phyloP scores from a whole-genome alignment of 2,113 vertebrate species.

The Phyllostomus hastatus region DNA sequence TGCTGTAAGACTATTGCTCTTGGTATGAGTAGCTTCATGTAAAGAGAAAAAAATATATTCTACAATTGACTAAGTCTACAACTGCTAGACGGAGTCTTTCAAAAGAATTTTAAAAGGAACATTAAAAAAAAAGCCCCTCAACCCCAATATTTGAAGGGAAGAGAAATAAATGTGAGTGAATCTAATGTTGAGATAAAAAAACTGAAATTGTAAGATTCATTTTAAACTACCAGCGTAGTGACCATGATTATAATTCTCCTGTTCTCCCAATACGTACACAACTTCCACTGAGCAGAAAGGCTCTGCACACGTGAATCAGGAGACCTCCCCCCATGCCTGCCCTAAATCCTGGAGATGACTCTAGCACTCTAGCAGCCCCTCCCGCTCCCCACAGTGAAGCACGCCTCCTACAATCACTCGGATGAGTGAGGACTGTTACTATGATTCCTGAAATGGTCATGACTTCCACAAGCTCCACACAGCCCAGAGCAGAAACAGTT shows the following conservation, averaged over 20 bases:
- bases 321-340: neutral
- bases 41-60: slow-evolving; percentile 66
- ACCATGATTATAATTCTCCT: neutral
- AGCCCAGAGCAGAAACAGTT: neutral
- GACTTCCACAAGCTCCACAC: neutral
- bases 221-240: slow-evolving; percentile 28
- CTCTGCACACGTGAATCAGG: neutral
- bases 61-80: slow-evolving; percentile 58
- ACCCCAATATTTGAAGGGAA: slow-evolving; percentile 57
- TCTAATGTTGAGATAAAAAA: slow-evolving; percentile 26
- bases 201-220: slow-evolving; percentile 31
- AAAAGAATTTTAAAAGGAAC: neutral
- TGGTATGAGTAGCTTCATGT: slow-evolving; percentile 50
- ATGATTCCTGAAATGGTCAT: neutral
- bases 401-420: neutral
- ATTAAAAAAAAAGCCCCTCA: slow-evolving; percentile 20
- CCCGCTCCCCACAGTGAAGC: neutral
- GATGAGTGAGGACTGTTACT: neutral
- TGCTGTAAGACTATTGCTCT: slow-evolving; percentile 57
- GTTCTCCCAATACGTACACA: neutral
- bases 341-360: neutral
- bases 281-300: slow-evolving; percentile 1
- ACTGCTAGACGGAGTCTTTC: neutral
- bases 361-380: neutral
- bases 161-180: slow-evolving; percentile 33